phyloP scores from a whole-genome alignment of 2,113 vertebrate species.

The Hemicordylus capensis region DNA sequence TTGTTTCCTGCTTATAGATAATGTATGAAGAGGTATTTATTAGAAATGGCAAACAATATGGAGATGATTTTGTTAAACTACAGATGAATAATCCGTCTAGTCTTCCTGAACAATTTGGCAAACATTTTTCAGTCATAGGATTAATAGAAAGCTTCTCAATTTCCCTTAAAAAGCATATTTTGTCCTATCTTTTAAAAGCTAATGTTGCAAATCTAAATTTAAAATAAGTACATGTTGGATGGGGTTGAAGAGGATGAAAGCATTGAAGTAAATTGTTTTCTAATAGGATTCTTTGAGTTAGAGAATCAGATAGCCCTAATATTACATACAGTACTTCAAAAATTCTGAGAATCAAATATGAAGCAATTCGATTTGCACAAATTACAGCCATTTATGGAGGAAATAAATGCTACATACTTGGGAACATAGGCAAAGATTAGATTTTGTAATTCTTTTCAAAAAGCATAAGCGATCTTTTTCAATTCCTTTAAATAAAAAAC shows the following conservation, averaged over 20 bases:
- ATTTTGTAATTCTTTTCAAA: conserved; percentile 60
- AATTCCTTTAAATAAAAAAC: conserved; percentile 59
- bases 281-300: conserved; percentile 49
- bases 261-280: conserved; percentile 48
- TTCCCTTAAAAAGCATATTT: conserved; percentile 33
- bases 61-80: conserved; percentile 45
- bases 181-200: conserved; percentile 54
- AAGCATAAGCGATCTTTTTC: conserved; percentile 61
- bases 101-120: conserved; percentile 29
- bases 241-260: conserved; percentile 14
- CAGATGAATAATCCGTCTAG: conserved; percentile 17
- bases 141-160: conserved; percentile 38
- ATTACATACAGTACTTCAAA: conserved; percentile 49
- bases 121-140: conserved; percentile 30
- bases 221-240: conserved; percentile 53
- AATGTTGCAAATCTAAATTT: conserved; percentile 52
- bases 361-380: conserved; percentile 55
- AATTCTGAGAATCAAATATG: conserved; percentile 56
- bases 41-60: conserved; percentile 1
- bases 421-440: conserved; percentile 42
- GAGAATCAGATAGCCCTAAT: conserved; percentile 56
- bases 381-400: conserved; percentile 67
- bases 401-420: conserved; percentile 46
- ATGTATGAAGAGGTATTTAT: not conserved
- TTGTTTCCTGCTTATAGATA: not conserved